Percentiles rank a stretch among this genome's conserved stretches.
Conservation (phyloP, 2,888 invertebrate genomes). For the Sminthurinus aureus region DNA sequence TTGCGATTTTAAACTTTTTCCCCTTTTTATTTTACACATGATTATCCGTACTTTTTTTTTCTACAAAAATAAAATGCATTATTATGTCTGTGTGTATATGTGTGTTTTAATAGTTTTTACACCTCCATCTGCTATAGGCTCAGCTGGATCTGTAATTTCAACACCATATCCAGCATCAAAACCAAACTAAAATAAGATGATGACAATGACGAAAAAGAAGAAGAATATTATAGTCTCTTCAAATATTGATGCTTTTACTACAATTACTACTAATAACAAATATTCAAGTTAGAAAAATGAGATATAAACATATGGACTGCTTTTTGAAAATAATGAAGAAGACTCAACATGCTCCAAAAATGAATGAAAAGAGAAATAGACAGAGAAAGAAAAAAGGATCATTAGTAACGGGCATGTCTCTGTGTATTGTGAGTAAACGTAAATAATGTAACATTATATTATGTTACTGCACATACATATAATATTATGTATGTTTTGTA, state of each 20-base stretch:
- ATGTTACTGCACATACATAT: no score
- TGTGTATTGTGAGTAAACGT: no score
- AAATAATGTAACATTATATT: no score
- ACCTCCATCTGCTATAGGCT: constrained; percentile 44
- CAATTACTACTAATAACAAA: no score
- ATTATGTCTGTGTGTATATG: not conserved
- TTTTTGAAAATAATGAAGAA: not conserved
- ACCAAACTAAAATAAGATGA: not conserved
- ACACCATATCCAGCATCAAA: not conserved
- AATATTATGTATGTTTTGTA: no score
- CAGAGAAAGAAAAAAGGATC: no score
- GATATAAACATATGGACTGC: not conserved
- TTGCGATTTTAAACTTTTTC: not conserved
- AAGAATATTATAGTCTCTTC: no score
- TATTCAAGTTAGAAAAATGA: not conserved
- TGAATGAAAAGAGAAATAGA: not conserved
- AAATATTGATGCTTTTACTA: no score
- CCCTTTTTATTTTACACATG: no score
- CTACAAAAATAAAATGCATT: not conserved
- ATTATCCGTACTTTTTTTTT: not conserved
- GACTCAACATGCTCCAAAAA: not conserved
- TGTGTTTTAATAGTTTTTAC: constrained; percentile 47
- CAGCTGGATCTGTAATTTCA: not conserved
- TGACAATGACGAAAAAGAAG: not conserved
- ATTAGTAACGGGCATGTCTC: no score